These are phyloP conservation scores for Polyommatus icarus DNA, from an alignment of 2,888 invertebrate genomes.

Conservation along the genomic window DNA sequence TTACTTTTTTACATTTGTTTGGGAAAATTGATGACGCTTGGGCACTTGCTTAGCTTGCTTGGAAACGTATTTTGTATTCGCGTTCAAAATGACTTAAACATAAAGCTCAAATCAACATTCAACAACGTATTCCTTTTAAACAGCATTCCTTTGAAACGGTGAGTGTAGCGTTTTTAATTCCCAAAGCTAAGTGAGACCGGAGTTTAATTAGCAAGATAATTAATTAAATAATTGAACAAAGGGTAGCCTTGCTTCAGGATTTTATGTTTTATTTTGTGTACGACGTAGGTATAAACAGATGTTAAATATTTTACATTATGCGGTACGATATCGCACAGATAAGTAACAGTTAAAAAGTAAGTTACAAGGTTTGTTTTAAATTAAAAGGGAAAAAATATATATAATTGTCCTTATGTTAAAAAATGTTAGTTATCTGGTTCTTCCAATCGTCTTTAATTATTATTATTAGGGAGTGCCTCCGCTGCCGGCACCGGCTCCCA, in stretches of 20 bases:
- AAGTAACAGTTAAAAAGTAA: no score
- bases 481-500: no score
- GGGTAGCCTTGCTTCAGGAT: neutral
- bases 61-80: neutral
- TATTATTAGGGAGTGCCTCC: no score
- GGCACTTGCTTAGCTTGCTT: no score
- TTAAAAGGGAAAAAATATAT: no score
- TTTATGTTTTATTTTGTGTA: neutral
- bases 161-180: constrained; percentile 1
- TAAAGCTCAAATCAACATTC: neutral
- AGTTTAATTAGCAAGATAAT: neutral
- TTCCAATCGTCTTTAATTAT: no score
- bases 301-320: neutral
- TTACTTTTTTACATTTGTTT: no score
- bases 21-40: no score
- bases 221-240: neutral
- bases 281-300: neutral
- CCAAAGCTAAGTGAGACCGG: neutral
- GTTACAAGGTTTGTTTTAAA: no score
- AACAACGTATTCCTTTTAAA: neutral
- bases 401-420: no score
- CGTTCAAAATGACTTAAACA: neutral
- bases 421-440: no score
- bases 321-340: no score
- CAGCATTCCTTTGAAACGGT: neutral